These are phyloP conservation scores for Vulpes ferrilata DNA, from an alignment of 2,113 vertebrate species.

Conservation along the genomic window DNA sequence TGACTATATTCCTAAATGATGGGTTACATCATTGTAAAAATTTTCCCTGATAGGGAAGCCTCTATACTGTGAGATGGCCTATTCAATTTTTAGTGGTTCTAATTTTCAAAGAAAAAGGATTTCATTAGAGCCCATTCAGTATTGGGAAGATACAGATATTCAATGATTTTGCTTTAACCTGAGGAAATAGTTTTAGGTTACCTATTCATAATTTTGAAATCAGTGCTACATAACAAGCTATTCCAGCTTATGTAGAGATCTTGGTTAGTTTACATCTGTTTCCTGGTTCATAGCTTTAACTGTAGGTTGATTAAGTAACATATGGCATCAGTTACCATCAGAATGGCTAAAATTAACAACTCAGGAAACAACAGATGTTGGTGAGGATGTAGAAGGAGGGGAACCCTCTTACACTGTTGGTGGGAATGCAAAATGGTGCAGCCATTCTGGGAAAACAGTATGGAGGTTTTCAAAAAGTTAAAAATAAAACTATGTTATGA, in stretches of 20 bases:
- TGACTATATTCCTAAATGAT: not conserved
- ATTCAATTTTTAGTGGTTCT: not conserved
- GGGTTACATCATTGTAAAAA: not conserved
- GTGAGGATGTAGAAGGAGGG: not conserved
- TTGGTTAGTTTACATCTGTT: conserved; percentile 51
- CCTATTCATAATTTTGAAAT: conserved; percentile 50
- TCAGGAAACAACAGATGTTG: not conserved
- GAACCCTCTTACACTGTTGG: not conserved
- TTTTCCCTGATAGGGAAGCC: not conserved
- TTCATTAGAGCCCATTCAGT: not conserved
- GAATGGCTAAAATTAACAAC: not conserved
- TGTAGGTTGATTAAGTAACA: conserved; percentile 32
- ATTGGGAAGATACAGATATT: not conserved
- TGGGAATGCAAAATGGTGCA: not conserved
- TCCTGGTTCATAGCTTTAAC: conserved; percentile 53
- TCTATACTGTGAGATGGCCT: not conserved
- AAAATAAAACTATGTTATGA: not conserved
- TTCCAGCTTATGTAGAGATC: not conserved
- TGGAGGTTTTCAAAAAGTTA: not conserved
- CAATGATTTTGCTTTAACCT: conserved; percentile 36
- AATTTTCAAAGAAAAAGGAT: conserved; percentile 43
- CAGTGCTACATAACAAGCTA: not conserved
- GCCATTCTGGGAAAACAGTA: not conserved
- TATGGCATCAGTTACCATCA: not conserved
- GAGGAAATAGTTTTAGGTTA: not conserved